Evolutionary conservation across 2,113 vertebrate species (phyloP).

Genomic region (Accipiter cooperii): DNA sequence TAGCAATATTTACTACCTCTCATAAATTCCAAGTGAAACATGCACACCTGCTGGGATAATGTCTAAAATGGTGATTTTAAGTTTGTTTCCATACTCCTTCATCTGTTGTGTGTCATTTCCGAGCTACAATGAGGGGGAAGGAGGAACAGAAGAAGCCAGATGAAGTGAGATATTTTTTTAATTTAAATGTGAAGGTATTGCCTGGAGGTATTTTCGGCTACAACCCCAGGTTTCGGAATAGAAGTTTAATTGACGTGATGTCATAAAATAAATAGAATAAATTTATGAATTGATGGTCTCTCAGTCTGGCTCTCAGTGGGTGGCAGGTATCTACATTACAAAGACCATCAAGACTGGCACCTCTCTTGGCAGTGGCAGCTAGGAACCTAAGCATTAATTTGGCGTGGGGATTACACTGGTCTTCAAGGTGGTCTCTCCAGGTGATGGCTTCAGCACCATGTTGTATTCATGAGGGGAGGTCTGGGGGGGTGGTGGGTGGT

Average conservation of each 20-base stretch:
- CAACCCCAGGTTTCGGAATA: constrained; percentile 18
- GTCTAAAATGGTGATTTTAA: background rate
- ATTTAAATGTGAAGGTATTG: constrained; percentile 35
- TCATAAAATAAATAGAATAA: constrained; percentile 70
- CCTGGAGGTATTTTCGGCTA: constrained; percentile 57
- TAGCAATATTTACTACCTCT: background rate
- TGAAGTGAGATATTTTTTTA: constrained; percentile 44
- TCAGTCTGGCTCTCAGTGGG: constrained; percentile 62
- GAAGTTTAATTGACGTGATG: constrained; percentile 65
- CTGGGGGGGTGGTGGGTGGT: background rate
- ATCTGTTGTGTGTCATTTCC: background rate
- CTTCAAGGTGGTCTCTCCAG: constrained; percentile 53
- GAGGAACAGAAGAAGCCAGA: constrained; percentile 37
- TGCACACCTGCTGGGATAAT: constrained; percentile 14
- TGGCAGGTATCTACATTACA: constrained; percentile 50
- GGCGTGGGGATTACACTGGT: constrained; percentile 5
- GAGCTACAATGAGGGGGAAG: background rate
- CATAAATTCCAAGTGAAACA: constrained; percentile 29
- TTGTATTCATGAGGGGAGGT: background rate
- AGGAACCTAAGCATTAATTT: constrained; percentile 30
- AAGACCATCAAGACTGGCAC: constrained; percentile 51
- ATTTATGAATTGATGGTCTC: constrained; percentile 60
- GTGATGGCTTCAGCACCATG: background rate
- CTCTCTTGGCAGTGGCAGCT: constrained; percentile 38
- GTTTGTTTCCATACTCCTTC: constrained; percentile 25